A percentile compares a stretch with the other conserved stretches of the same genome.
These are phyloP conservation scores for Dicycla oo DNA, from an alignment of 2,888 invertebrate genomes.

Conservation along the genomic window DNA sequence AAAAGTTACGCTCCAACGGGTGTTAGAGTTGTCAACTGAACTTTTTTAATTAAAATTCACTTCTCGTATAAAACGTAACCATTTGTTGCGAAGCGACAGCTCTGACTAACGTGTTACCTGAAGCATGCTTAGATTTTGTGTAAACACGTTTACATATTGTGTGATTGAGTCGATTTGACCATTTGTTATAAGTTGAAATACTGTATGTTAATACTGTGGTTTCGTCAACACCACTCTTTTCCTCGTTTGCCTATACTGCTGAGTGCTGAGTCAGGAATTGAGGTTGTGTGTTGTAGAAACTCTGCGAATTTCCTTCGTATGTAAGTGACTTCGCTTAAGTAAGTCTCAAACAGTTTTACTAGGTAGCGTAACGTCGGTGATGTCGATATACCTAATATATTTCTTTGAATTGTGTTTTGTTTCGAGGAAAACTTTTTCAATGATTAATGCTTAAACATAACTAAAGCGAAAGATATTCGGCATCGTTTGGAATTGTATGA, in stretches of 20 bases:
- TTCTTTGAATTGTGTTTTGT: neutral
- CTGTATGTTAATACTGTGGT: neutral
- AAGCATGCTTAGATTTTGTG: neutral
- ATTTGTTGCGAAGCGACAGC: neutral
- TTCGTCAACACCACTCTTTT: constrained; percentile 46
- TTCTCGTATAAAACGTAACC: neutral
- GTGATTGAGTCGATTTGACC: neutral
- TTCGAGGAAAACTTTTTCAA: neutral
- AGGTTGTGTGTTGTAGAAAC: constrained; percentile 25
- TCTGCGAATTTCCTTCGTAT: constrained; percentile 8
- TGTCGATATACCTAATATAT: neutral
- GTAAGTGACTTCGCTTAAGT: constrained; percentile 16
- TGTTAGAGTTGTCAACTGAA: neutral
- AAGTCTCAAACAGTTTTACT: neutral
- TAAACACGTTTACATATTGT: too few species aligned
- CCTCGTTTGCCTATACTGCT: constrained; percentile 40
- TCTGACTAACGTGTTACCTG: neutral
- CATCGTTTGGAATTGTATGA: neutral
- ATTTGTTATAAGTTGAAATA: constrained; percentile 1
- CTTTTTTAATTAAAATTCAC: neutral
- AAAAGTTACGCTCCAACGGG: neutral
- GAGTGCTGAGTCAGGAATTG: constrained; percentile 25
- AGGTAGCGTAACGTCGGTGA: constrained; percentile 13
- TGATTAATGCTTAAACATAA: neutral
- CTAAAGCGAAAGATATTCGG: neutral